These are phyloP conservation scores for Zosterops hypoxanthus DNA, from an alignment of 2,113 vertebrate species.

Conservation along the genomic window DNA sequence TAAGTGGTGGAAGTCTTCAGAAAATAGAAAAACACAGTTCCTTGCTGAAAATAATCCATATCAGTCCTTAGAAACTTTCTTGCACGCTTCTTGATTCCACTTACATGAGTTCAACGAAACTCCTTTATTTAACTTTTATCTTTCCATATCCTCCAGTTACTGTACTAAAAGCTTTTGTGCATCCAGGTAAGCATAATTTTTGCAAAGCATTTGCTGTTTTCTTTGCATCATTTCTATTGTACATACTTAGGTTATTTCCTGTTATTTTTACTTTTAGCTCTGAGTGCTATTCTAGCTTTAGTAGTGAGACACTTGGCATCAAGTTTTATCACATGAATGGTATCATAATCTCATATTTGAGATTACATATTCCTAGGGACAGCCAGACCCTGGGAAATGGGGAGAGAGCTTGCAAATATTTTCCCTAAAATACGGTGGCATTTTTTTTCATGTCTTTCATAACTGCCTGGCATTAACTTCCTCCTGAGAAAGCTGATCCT, in stretches of 20 bases:
- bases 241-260: not conserved
- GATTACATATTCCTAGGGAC: not conserved
- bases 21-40: not conserved
- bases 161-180: not conserved
- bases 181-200: not conserved
- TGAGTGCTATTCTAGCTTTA: not conserved
- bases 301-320: not conserved
- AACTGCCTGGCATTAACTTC: not conserved
- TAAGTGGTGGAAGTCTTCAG: not conserved
- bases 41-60: not conserved
- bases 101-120: not conserved
- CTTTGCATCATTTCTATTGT: not conserved
- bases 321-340: not conserved
- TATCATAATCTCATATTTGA: not conserved
- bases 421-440: fast-evolving
- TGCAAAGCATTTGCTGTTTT: not conserved
- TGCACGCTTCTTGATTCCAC: not conserved
- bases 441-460: not conserved
- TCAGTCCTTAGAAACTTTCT: not conserved
- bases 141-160: not conserved
- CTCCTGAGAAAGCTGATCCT: not conserved
- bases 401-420: not conserved
- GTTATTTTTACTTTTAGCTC: not conserved
- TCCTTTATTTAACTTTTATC: not conserved
- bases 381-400: not conserved